Evolutionary conservation across 1,140 invertebrate species (phyloP), one percentile per base, ranked within the genome.

Genomic region (Drosophila repletoides): DNA sequence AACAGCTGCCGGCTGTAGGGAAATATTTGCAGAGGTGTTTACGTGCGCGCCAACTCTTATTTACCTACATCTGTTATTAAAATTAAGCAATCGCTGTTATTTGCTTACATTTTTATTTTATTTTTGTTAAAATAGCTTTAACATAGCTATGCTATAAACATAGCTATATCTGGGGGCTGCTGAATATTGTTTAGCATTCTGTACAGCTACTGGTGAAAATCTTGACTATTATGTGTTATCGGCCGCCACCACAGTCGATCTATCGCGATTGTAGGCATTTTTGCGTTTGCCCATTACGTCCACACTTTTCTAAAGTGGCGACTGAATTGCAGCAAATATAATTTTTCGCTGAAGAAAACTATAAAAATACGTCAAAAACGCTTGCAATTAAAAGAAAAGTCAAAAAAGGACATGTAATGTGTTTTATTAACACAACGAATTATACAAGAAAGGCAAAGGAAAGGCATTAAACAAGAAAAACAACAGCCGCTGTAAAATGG

Each of bases 401-500:
- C n/a, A n/a, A n/a, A n/a, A 21, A 19, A 38, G 10, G 5, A 12
- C 5, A 21, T 29, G 21, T 14, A 0, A 17, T 40, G 48, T 29
- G 24, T 24, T 22, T 22, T 0, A 2, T 3, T 21, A 17, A 15
- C 5, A 26, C n/a, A 4, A 7, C 15, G 3, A 0, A 29, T 28
- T 28, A 36, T 52, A 33, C 2, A 24, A 2, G 6, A 21, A 6
- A 17, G 14, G 19, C 5, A 3, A 6, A 7, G 15, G n/a, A 6
- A 41, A 5, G 17, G 31, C 3, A 28, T 4, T 40, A n/a, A n/a
- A n/a, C n/a, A n/a, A n/a, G n/a, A n/a, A n/a, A n/a, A n/a, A n/a
- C 10, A 40, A 17, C 31, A 12, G 3, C 46, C 1, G 6, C 10
- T n/a, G 6, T 26, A 5, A 46, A 40, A 84, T 83, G 77, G 77